phyloP scores from a whole-genome alignment of 2,888 invertebrate genomes.

The Heliothis peltigera region DNA sequence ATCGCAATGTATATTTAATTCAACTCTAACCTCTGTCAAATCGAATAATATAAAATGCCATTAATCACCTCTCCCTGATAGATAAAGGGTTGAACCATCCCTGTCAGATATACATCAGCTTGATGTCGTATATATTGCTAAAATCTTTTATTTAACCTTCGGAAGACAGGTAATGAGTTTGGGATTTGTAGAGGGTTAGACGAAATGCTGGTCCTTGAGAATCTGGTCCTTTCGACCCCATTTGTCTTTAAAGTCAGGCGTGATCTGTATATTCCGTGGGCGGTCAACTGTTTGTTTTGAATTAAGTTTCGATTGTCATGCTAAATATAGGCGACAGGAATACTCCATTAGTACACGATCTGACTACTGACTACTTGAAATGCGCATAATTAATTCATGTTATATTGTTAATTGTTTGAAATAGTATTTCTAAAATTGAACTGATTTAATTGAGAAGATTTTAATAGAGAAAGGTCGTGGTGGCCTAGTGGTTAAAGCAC shows the following conservation, averaged over 20 bases:
- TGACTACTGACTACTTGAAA: not conserved
- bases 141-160: conserved; percentile 29
- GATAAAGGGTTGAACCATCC: conserved; percentile 31
- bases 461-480: too few species aligned
- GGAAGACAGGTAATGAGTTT: conserved; percentile 20
- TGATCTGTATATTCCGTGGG: conserved; percentile 33
- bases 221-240: not conserved
- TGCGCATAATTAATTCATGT: conserved; percentile 4
- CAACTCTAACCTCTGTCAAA: conserved; percentile 19
- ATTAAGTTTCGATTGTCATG: conserved; percentile 22
- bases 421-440: not conserved
- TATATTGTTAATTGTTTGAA: not conserved
- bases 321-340: not conserved
- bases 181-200: conserved; percentile 23
- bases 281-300: conserved; percentile 38
- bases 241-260: conserved; percentile 25
- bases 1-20: not conserved
- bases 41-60: conserved; percentile 43
- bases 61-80: conserved; percentile 28
- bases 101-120: conserved; percentile 26
- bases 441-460: too few species aligned
- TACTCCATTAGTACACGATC: not conserved
- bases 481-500: too few species aligned
- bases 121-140: conserved; percentile 34
- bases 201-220: conserved; percentile 23